phyloP scores from a whole-genome alignment of 2,113 vertebrate genomes.

The Leucosticte australis region DNA sequence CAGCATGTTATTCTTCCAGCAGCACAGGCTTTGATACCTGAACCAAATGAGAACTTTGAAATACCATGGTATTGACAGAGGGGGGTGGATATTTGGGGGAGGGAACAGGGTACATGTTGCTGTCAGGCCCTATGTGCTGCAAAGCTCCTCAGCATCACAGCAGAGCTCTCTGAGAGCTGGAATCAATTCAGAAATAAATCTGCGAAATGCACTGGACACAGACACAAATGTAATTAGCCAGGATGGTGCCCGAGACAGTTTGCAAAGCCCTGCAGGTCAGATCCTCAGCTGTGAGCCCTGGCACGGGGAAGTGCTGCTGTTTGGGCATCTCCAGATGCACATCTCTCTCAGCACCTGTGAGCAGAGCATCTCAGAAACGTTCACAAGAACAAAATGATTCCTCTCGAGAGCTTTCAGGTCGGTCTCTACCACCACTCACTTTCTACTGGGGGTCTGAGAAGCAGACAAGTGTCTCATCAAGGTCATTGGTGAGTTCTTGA shows the following conservation, averaged over 20 bases:
- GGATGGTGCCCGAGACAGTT: background rate
- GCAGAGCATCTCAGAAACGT: background rate
- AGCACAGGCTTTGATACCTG: background rate
- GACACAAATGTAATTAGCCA: background rate
- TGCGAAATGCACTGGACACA: background rate
- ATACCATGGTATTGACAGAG: background rate
- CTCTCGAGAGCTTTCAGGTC: background rate
- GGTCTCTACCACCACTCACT: background rate
- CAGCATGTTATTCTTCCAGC: background rate
- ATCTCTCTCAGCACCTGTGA: background rate
- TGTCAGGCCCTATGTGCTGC: background rate
- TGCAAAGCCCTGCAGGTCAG: background rate
- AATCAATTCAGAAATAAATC: background rate
- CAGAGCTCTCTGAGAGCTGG: background rate
- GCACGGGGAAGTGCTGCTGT: background rate
- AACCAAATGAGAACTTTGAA: background rate
- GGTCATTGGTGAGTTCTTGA: background rate
- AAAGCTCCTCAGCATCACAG: background rate
- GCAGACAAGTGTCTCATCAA: background rate
- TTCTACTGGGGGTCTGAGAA: background rate
- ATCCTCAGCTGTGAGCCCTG: slow-evolving; percentile 4
- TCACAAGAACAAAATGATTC: background rate
- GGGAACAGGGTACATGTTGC: background rate
- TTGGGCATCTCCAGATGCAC: background rate
- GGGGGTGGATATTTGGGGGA: background rate